Evolutionary conservation across 1,140 invertebrate genomes (phyloP).

Genomic region (Stegodyphus dumicola): DNA sequence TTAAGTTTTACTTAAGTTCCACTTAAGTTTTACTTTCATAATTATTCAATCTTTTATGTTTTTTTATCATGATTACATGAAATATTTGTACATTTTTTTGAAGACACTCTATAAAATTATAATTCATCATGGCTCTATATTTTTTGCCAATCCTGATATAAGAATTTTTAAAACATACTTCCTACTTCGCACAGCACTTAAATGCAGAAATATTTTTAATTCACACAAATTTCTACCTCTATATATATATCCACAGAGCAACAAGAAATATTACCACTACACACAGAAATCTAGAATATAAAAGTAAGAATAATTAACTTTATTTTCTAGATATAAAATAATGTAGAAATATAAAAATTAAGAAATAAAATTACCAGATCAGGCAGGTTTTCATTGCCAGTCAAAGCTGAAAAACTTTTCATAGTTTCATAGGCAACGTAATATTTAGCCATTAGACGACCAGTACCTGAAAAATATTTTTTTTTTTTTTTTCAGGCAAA

Average conservation of each 20-base stretch:
- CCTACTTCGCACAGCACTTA: too few relatives aligned
- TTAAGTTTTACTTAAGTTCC: too few relatives aligned
- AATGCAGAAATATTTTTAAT: too few relatives aligned
- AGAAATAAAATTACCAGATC: slow-evolving; percentile 93
- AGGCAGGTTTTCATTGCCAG: slow-evolving; percentile 33
- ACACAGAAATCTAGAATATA: neutral
- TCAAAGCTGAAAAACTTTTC: slow-evolving; percentile 70
- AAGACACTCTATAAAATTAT: neutral
- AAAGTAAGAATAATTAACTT: neutral
- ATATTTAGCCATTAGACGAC: slow-evolving; percentile 76
- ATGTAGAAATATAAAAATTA: slow-evolving; percentile 79
- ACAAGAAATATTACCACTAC: too few relatives aligned
- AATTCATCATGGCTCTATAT: neutral
- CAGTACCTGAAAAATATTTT: slow-evolving; percentile 64
- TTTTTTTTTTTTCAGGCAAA: too few relatives aligned
- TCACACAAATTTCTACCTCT: too few relatives aligned
- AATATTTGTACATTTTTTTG: neutral
- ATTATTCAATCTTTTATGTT: neutral
- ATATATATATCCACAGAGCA: too few relatives aligned
- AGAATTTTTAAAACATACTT: too few relatives aligned
- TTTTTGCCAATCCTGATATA: too few relatives aligned
- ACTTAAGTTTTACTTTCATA: too few relatives aligned
- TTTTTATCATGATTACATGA: neutral
- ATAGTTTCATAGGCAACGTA: slow-evolving; percentile 76
- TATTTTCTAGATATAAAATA: slow-evolving; percentile 77